Evolutionary conservation across 2,113 vertebrate genomes (phyloP).

Genomic region (Caretta caretta): DNA sequence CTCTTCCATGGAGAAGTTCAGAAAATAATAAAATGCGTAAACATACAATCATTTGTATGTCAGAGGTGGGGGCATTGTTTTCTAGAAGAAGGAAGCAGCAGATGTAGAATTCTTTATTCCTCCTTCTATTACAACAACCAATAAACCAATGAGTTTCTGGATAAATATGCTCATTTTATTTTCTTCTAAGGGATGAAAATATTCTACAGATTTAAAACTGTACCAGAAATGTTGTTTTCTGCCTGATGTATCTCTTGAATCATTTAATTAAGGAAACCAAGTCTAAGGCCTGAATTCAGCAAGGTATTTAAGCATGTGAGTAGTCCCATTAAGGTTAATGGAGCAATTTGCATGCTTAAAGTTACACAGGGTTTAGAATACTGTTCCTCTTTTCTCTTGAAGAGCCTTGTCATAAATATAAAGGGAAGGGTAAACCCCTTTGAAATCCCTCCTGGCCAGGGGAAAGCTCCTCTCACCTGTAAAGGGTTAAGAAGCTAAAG

Average conservation of each 20-base stretch:
- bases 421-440: too few relatives aligned
- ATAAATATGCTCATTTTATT: background rate
- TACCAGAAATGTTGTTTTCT: accelerated
- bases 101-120: background rate
- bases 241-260: background rate
- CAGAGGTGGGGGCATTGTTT: background rate
- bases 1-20: background rate
- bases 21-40: background rate
- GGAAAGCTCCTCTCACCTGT: too few relatives aligned
- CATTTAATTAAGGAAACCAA: background rate
- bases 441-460: too few relatives aligned
- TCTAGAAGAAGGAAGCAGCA: background rate
- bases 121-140: background rate
- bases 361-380: background rate
- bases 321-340: background rate
- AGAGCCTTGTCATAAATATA: background rate
- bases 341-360: background rate
- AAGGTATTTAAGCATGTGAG: background rate
- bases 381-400: accelerated
- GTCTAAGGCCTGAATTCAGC: background rate
- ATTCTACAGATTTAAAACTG: background rate
- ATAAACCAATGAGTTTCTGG: background rate
- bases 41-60: background rate
- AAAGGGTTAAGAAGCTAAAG: too few relatives aligned
- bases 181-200: background rate